Conservation (phyloP, 2,888 invertebrate species). For the Anarsia innoxiella region DNA sequence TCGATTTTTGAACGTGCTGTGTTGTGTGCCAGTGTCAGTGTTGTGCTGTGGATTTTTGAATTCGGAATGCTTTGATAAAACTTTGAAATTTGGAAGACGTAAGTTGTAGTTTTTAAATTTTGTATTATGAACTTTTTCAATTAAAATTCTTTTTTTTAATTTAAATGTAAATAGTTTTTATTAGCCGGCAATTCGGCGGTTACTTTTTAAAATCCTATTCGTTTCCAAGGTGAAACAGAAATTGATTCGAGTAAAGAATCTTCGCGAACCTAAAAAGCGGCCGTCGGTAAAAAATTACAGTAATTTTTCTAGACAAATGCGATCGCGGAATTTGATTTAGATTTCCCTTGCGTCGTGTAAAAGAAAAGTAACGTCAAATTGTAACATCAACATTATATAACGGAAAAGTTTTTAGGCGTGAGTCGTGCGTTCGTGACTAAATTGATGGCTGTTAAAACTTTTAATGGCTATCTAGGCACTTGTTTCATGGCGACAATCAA, state of each 20-base stretch:
- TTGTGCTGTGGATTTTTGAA: conserved; percentile 11
- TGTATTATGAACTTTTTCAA: not conserved
- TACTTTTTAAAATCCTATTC: not conserved
- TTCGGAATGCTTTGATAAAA: conserved; percentile 7
- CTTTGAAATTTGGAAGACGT: not conserved
- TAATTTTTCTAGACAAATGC: not conserved
- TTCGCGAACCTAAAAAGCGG: not conserved
- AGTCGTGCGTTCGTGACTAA: not conserved
- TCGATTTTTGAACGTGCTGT: conserved; percentile 34
- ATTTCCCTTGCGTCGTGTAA: not conserved
- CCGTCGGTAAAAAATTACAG: not conserved
- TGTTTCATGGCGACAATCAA: conserved; percentile 19
- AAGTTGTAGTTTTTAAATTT: conserved; percentile 1
- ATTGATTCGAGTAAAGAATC: not conserved
- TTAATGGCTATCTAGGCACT: conserved; percentile 20
- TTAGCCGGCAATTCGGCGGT: not conserved
- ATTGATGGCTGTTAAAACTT: conserved; percentile 23
- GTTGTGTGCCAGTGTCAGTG: conserved; percentile 29
- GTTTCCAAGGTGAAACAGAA: not conserved
- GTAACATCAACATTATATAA: not conserved
- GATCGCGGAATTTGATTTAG: not conserved
- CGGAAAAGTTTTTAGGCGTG: not conserved
- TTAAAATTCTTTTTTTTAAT: not conserved
- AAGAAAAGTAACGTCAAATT: not conserved
- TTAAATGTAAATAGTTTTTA: not conserved